Evolutionary conservation across 2,888 invertebrate species (phyloP), one percentile per base, ranked within the genome.

Genomic region (Meloe dianella): DNA sequence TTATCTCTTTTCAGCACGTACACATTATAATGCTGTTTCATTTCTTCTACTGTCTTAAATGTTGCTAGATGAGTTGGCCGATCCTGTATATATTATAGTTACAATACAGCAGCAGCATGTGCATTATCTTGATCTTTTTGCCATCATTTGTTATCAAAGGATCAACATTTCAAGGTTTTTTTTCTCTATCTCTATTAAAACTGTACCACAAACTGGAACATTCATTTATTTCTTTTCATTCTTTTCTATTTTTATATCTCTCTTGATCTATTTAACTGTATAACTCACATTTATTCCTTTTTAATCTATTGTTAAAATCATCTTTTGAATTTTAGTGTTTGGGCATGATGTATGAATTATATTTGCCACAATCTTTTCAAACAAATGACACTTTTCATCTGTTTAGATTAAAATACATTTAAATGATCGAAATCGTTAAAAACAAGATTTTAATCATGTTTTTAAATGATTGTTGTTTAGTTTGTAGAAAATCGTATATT

Each of bases 381-480:
- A 73, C 72, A 73, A 75, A 74, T 73, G 69, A 71, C 71, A 71
- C 67, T 65, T 60, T 66, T 66, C 73, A 71, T 73, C 72, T 75
- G 71, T 67, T 68, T 60, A 74, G 75, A 32, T 32, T 10, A 27
- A 27, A 27, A 27, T 32, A 7, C 8, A 32, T 32, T 8, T 3
- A 35, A 14, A 35, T 14, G 14, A 35, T 35, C n/a, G n/a, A n/a
- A n/a, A n/a, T n/a, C n/a, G 7, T 14, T 47, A 7, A 20, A 47
- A 20, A 20, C 20, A 17, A 47, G 20, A 47, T n/a, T 47, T 20
- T n/a, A 38, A 38, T 38, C 14, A 38, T n/a, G n/a, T 38, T 14
- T 38, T 14, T 2, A 20, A 20, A 20, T 47, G 20, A 10, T 47
- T 20, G 9, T 2, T 20, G 6, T 14, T 12, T 7, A 41, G 41